Percentiles rank a stretch among this genome's conserved stretches.
Conservation (phyloP, 2,113 vertebrate species). For the Poeciliopsis occidentalis region DNA sequence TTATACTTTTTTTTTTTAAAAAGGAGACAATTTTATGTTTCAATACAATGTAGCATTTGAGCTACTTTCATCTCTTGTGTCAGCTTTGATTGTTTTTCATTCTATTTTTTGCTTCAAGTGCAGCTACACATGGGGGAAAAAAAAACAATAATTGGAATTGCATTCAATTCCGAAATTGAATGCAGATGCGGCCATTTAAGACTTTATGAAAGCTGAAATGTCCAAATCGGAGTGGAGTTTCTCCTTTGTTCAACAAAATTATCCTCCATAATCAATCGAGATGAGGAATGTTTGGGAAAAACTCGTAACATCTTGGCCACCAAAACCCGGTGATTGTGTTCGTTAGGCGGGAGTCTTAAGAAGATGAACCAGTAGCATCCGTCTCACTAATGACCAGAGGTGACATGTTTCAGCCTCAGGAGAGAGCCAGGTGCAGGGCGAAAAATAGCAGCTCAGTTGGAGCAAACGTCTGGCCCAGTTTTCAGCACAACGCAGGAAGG, state of each 20-base stretch:
- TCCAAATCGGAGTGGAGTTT: conserved; percentile 5
- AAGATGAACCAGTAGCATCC: conserved; percentile 52
- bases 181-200: background rate
- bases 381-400: conserved; percentile 70
- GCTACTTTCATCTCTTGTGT: background rate
- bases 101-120: background rate
- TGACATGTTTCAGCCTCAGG: conserved; percentile 65
- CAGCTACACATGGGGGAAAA: background rate
- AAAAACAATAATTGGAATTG: background rate
- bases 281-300: conserved; percentile 10
- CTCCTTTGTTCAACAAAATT: conserved; percentile 2
- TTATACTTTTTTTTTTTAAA: background rate
- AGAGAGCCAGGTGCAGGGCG: conserved; percentile 70
- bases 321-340: conserved; percentile 9
- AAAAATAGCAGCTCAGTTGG: conserved; percentile 71
- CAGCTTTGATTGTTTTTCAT: background rate
- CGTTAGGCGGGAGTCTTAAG: conserved; percentile 40
- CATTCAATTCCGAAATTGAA: background rate
- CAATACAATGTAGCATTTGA: background rate
- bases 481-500: conserved; percentile 52
- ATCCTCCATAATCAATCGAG: conserved; percentile 10
- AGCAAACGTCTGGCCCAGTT: conserved; percentile 69
- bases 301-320: conserved; percentile 1
- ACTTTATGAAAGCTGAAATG: conserved; percentile 23
- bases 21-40: background rate